Conservation (phyloP, 2,113 vertebrate species). For the Caracal caracal region DNA sequence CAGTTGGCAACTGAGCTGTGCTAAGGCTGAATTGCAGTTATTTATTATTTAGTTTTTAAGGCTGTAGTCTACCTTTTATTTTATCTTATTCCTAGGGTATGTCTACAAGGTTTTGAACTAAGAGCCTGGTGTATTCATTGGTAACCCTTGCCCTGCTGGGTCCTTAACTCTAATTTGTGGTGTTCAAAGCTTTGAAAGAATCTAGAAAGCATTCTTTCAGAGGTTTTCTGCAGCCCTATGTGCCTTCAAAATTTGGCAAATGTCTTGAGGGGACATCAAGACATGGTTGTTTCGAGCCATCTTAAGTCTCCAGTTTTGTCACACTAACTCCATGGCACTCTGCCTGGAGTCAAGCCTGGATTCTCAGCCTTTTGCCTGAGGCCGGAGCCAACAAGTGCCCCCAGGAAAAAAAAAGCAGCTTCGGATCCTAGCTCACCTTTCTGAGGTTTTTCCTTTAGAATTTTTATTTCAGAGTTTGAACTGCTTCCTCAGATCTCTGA, state of each 20-base stretch:
- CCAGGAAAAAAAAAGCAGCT: background rate
- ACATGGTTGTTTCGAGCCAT: background rate
- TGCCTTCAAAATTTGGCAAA: background rate
- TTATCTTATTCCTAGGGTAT: background rate
- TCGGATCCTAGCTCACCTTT: background rate
- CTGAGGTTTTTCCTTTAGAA: background rate
- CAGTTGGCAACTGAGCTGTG: background rate
- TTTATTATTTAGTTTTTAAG: background rate
- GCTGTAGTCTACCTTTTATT: background rate
- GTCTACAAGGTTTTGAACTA: background rate
- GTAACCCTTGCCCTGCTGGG: background rate
- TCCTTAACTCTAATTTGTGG: background rate
- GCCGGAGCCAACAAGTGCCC: background rate
- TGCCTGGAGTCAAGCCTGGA: background rate
- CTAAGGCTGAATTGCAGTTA: background rate
- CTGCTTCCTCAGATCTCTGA: background rate
- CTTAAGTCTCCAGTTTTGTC: background rate
- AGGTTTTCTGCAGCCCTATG: background rate
- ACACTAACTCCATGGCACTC: background rate
- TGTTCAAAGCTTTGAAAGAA: background rate
- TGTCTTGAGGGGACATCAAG: background rate
- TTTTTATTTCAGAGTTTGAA: background rate
- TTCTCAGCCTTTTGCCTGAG: background rate
- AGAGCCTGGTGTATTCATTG: background rate
- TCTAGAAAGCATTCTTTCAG: background rate